Conservation (phyloP, 2,797 vertebrate genomes). For the Bradypodion ventrale region DNA sequence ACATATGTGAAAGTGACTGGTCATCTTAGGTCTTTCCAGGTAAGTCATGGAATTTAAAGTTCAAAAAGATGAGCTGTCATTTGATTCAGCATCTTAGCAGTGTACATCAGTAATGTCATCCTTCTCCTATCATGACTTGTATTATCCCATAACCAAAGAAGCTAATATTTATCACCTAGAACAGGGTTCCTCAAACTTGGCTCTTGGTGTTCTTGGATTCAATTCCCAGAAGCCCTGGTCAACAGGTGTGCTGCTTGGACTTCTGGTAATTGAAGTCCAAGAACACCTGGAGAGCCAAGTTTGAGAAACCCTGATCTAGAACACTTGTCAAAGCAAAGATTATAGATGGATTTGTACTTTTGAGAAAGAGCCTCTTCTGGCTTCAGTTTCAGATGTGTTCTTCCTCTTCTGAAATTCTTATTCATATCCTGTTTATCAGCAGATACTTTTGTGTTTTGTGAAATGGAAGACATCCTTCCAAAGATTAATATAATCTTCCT, state of each 20-base stretch:
- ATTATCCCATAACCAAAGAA: not conserved
- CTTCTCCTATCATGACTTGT: not conserved
- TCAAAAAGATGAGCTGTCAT: not conserved
- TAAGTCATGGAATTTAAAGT: constrained; percentile 41
- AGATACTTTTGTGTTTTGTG: not conserved
- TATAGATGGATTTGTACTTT: not conserved
- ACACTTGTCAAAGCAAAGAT: not conserved
- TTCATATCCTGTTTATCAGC: not conserved
- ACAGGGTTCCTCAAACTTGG: too few species aligned
- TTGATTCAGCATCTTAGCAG: not conserved
- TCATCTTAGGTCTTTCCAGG: constrained; percentile 95
- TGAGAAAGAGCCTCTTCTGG: not conserved
- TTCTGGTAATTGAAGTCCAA: too few species aligned
- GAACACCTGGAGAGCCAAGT: too few species aligned
- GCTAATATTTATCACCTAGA: not conserved
- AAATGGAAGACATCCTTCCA: not conserved
- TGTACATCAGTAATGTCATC: not conserved
- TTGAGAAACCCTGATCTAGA: too few species aligned
- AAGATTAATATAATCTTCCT: not conserved
- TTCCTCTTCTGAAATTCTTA: not conserved
- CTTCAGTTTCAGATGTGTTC: not conserved
- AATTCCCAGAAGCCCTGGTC: too few species aligned
- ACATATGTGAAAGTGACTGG: constrained; percentile 95
- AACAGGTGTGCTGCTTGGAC: too few species aligned
- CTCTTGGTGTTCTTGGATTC: too few species aligned